These are phyloP conservation scores for Zaprionus davidi DNA, from an alignment of 1,140 invertebrate genomes.

Conservation along the genomic window DNA sequence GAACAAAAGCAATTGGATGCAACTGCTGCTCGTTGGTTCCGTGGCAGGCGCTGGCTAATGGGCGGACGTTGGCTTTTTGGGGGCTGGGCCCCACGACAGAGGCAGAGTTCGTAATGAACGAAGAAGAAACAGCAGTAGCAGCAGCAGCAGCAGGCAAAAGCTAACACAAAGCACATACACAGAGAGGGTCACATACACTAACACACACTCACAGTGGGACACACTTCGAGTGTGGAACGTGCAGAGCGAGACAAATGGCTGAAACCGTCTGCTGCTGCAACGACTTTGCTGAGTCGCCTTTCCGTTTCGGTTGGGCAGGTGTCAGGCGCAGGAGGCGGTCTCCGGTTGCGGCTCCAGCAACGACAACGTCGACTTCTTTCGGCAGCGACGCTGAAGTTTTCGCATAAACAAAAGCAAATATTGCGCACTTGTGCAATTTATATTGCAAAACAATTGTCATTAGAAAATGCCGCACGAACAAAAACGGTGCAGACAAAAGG, in stretches of 20 bases:
- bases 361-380: slow-evolving; percentile 6
- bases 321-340: slow-evolving; percentile 59
- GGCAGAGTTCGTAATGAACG: slow-evolving; percentile 64
- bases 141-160: slow-evolving; percentile 43
- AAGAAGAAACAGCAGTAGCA: slow-evolving; percentile 35
- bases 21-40: slow-evolving; percentile 67
- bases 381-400: slow-evolving; percentile 71
- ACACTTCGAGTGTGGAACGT: slow-evolving; percentile 50
- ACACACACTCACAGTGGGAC: slow-evolving; percentile 22
- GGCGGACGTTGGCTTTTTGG: slow-evolving; percentile 39
- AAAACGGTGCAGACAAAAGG: slow-evolving; percentile 78
- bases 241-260: slow-evolving; percentile 76
- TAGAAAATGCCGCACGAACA: slow-evolving; percentile 83
- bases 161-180: slow-evolving; percentile 30
- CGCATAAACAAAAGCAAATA: slow-evolving; percentile 83
- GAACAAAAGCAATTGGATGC: slow-evolving; percentile 82
- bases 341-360: slow-evolving; percentile 12
- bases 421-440: slow-evolving; percentile 84
- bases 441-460: slow-evolving; percentile 84
- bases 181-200: slow-evolving; percentile 30
- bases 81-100: slow-evolving; percentile 1
- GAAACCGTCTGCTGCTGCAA: slow-evolving; percentile 40
- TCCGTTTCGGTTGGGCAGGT: slow-evolving; percentile 71
- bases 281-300: slow-evolving; percentile 41
- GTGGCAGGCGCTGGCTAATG: slow-evolving; percentile 25